phyloP scores from a whole-genome alignment of 2,888 invertebrate species.

The Merodon equestris region DNA sequence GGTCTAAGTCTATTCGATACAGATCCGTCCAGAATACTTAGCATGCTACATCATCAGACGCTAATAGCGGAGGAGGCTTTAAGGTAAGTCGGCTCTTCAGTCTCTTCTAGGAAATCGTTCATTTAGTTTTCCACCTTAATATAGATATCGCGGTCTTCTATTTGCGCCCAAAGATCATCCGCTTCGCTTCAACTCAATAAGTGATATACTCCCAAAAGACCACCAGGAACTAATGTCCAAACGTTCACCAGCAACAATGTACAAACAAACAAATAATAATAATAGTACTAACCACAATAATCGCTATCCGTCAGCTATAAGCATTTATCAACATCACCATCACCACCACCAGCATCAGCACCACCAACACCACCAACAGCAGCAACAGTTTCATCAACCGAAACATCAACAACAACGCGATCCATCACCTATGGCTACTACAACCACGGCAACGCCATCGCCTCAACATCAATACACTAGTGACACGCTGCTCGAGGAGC shows the following conservation, averaged over 20 bases:
- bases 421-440: conserved; percentile 65
- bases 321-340: conserved; percentile 67
- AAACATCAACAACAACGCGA: conserved; percentile 64
- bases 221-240: conserved; percentile 72
- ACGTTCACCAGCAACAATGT: conserved; percentile 67
- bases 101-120: background rate
- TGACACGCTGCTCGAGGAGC: conserved; percentile 70
- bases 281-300: conserved; percentile 59
- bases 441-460: conserved; percentile 73
- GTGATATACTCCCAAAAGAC: conserved; percentile 78
- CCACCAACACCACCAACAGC: conserved; percentile 68
- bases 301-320: conserved; percentile 65
- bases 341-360: conserved; percentile 70
- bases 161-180: conserved; percentile 76
- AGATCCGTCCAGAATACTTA: conserved; percentile 81
- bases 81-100: conserved; percentile 72
- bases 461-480: conserved; percentile 71
- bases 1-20: conserved; percentile 79
- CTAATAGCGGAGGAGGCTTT: conserved; percentile 79
- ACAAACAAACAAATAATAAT: conserved; percentile 65
- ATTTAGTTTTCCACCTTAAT: background rate
- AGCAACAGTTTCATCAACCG: conserved; percentile 68
- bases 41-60: conserved; percentile 80
- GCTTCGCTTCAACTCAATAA: conserved; percentile 77
- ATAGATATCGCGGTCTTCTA: conserved; percentile 77